phyloP scores from a whole-genome alignment of 2,888 invertebrate genomes.

The Ophion obscuratus region DNA sequence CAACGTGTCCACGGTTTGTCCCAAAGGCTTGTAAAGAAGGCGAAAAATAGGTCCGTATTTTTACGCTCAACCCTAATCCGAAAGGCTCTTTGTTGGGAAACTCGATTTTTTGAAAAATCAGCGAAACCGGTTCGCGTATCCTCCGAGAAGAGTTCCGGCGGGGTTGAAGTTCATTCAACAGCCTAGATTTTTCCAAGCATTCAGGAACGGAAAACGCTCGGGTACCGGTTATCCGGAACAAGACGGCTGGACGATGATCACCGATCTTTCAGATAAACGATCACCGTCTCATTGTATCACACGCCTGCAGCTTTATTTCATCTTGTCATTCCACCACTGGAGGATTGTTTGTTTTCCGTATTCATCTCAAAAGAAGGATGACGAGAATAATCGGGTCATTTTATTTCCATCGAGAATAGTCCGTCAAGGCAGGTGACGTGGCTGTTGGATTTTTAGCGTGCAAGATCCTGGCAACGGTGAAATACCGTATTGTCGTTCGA shows the following conservation, averaged over 20 bases:
- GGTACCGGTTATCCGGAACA: slow-evolving; percentile 13
- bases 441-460: neutral
- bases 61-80: neutral
- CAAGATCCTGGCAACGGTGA: slow-evolving; percentile 2
- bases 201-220: slow-evolving; percentile 18
- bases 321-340: neutral
- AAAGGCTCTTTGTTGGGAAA: slow-evolving; percentile 45
- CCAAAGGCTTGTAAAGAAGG: neutral
- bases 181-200: slow-evolving; percentile 50
- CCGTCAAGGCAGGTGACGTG: neutral
- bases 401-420: slow-evolving; percentile 40
- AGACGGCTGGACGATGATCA: slow-evolving; percentile 2
- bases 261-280: neutral
- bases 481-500: slow-evolving; percentile 20
- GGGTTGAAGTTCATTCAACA: slow-evolving; percentile 26
- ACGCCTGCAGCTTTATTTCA: neutral
- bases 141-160: neutral
- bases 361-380: neutral
- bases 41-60: neutral
- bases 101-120: slow-evolving; percentile 51
- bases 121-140: slow-evolving; percentile 23
- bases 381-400: slow-evolving; percentile 24
- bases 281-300: neutral
- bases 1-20: neutral
- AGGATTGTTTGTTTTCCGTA: neutral